These are phyloP conservation scores for Nothura maculosa DNA, from an alignment of 2,797 vertebrate species.

Conservation along the genomic window DNA sequence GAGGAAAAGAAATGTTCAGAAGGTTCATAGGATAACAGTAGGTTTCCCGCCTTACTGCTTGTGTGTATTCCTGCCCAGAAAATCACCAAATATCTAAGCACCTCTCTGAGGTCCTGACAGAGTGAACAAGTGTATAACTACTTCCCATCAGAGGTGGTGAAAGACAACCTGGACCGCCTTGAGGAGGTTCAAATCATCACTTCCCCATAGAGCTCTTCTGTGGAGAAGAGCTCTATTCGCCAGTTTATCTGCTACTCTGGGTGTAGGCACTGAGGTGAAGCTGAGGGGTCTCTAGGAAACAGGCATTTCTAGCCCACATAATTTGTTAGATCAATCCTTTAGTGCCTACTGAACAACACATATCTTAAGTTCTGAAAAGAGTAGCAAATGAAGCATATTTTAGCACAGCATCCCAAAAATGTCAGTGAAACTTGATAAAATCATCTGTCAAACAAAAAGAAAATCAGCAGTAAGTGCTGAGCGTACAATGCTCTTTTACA, in stretches of 20 bases:
- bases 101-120: neutral
- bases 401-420: conserved; percentile 53
- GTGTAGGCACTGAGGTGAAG: neutral
- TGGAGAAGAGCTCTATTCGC: neutral
- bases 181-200: neutral
- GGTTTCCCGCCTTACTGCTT: neutral
- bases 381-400: conserved; percentile 65
- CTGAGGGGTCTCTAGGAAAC: conserved; percentile 49
- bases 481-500: conserved; percentile 39
- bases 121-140: neutral
- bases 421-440: conserved; percentile 45
- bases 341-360: conserved; percentile 40
- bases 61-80: neutral
- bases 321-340: conserved; percentile 35
- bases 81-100: neutral
- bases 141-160: neutral
- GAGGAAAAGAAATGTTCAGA: neutral
- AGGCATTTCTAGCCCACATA: conserved; percentile 48
- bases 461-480: conserved; percentile 27
- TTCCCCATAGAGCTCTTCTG: neutral
- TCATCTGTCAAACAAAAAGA: conserved; percentile 62
- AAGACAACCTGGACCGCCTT: neutral
- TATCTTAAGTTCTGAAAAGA: conserved; percentile 56
- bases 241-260: neutral
- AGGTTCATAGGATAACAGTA: neutral